A percentile compares a stretch with the other conserved stretches of the same genome.
Evolutionary conservation across 2,113 vertebrate species (phyloP).

Genomic region (Pachyramphus minor): DNA sequence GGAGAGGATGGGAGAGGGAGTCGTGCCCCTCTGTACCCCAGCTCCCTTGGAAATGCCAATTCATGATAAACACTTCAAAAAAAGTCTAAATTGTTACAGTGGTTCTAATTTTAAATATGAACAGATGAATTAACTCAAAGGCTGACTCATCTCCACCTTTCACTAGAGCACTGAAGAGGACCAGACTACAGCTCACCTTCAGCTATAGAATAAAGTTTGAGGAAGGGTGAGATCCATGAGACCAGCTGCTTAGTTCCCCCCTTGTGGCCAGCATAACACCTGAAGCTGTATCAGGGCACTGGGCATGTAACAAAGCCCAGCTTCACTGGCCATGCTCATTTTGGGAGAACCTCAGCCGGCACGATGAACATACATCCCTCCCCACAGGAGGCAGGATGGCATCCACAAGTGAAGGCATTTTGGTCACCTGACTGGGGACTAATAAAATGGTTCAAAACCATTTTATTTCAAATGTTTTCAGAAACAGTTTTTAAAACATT

Average conservation of each 20-base stretch:
- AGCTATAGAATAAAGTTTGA: not conserved
- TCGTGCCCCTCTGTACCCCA: not conserved
- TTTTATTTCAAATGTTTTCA: not conserved
- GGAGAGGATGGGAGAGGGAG: not conserved
- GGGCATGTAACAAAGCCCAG: not conserved
- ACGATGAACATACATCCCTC: not conserved
- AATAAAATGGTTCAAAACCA: not conserved
- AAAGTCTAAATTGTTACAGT: not conserved
- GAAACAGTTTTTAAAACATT: not conserved
- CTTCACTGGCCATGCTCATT: not conserved
- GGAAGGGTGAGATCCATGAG: not conserved
- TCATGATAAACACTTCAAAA: not conserved
- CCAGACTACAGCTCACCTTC: not conserved
- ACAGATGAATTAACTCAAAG: not conserved
- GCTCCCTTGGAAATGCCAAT: not conserved
- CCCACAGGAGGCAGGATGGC: not conserved
- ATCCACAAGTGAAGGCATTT: not conserved
- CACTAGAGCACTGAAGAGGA: not conserved
- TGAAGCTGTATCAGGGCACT: not conserved
- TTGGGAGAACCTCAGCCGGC: not conserved
- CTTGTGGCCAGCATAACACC: not conserved
- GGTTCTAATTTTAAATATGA: not conserved
- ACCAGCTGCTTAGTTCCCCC: not conserved
- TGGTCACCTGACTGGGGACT: not conserved
- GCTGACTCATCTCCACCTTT: not conserved